Evolutionary conservation across 2,113 vertebrate species (phyloP), one percentile per base, ranked within the genome.

Genomic region (Mola mola): DNA sequence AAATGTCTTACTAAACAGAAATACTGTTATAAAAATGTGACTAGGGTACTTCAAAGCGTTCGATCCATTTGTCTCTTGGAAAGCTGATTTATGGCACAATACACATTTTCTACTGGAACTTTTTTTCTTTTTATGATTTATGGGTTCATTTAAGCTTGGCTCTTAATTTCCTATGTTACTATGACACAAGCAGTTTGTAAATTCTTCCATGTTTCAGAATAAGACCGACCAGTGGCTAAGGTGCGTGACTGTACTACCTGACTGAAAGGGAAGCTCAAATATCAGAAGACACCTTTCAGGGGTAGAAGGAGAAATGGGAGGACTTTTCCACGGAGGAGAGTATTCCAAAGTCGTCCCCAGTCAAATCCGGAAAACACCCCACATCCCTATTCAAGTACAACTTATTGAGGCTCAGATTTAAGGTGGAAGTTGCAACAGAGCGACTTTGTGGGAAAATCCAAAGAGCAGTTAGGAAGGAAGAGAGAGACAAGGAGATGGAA

Each of bases 21-120:
- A 83, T 75, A 29, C 59, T 53, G 51, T 74, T 78, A 70, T 82
- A 76, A 72, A n/a, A 84, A 75, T 72, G 75, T 79, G 47, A 86
- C 75, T 83, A 75, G 51, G 60, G 62, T 62, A 66, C 64, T 78
- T 79, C 13, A 66, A 72, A 76, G 73, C 78, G 77, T 78, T 81
- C 75, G 38, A 49, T 81, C 79, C 41, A 16, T n/a, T 59, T 47
- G 67, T 87, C 72, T 70, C 65, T 71, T 53, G 66, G 48, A 74
- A 77, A 85, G 66, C 70, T 83, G 75, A 80, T 85, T 81, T 68
- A 90, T 87, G 83, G 87, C 88, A 91, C 86, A 91, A 89, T 68
- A 80, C 56, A 82, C 37, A 61, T 82, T 85, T 88, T 85, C 21
- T 87, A 87, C 72, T 64, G n/a, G 67, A 69, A 46, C 34, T 8